These are phyloP conservation scores for Podarcis raffonei DNA, from an alignment of 2,113 vertebrate species.

Conservation along the genomic window DNA sequence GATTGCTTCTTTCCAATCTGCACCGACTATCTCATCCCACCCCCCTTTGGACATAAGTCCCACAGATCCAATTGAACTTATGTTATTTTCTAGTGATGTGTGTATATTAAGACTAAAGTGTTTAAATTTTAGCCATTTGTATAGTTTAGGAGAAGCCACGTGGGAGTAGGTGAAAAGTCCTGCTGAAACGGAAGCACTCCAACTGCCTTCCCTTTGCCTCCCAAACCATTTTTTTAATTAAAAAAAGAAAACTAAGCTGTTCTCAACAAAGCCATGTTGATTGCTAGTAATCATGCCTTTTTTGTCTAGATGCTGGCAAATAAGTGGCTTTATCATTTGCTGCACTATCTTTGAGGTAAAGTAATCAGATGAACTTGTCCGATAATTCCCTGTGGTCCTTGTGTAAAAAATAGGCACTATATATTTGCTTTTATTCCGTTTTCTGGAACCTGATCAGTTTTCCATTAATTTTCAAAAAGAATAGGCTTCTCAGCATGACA, in stretches of 20 bases:
- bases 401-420: neutral
- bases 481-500: neutral
- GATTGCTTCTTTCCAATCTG: neutral
- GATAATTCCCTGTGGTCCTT: neutral
- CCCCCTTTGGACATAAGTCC: neutral
- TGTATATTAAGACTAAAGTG: neutral
- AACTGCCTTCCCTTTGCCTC: neutral
- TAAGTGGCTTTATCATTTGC: constrained; percentile 10
- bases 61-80: neutral
- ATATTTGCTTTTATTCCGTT: neutral
- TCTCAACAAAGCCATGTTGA: neutral
- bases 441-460: neutral
- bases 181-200: neutral
- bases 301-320: neutral
- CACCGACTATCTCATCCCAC: neutral
- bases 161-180: neutral
- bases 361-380: constrained; percentile 9
- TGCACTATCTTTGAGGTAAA: neutral
- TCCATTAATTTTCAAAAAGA: neutral
- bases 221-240: neutral
- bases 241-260: neutral
- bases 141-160: neutral
- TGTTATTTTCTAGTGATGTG: neutral
- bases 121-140: neutral
- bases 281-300: constrained; percentile 9